phyloP scores from a whole-genome alignment of 2,113 vertebrate species.

The Rhodinocichla rosea region DNA sequence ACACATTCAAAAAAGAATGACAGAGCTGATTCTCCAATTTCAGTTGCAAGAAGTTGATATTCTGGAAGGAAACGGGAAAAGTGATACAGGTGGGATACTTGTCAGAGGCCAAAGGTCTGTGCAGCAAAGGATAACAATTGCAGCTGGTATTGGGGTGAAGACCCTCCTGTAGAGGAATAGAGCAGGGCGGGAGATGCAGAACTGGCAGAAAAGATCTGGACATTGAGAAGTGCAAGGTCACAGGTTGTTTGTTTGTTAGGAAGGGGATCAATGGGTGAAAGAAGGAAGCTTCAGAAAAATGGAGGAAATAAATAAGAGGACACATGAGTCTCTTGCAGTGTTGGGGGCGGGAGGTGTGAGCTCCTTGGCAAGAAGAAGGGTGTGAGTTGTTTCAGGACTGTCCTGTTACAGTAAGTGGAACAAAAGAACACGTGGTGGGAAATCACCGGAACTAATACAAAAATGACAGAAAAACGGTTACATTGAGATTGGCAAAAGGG shows the following conservation, averaged over 20 bases:
- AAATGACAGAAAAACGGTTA: neutral
- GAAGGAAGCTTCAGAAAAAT: neutral
- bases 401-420: neutral
- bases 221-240: neutral
- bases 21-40: neutral
- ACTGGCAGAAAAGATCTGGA: neutral
- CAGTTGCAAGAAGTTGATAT: neutral
- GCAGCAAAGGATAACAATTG: neutral
- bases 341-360: accelerated
- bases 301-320: neutral
- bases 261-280: neutral
- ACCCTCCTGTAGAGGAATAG: neutral
- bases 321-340: neutral
- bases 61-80: neutral
- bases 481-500: neutral
- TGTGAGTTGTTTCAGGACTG: neutral
- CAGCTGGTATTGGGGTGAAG: neutral
- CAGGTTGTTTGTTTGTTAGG: neutral
- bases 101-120: neutral
- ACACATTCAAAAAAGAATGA: neutral
- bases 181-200: neutral
- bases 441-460: neutral
- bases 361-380: neutral
- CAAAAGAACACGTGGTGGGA: neutral
- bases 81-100: neutral